phyloP scores from a whole-genome alignment of 2,797 vertebrate species.

The Tangara arthus region DNA sequence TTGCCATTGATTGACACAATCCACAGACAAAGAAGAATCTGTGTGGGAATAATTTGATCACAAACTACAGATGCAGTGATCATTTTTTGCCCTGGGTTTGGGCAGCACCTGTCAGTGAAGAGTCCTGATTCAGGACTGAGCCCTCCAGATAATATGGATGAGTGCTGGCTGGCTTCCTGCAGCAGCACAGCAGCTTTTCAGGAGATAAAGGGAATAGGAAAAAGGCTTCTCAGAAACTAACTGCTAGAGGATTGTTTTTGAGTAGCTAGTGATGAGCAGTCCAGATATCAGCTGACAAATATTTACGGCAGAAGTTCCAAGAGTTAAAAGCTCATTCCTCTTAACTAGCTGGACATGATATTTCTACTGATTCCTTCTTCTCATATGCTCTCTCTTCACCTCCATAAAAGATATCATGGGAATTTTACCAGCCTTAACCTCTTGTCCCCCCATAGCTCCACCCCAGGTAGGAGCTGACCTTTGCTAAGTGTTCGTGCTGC shows the following conservation, averaged over 20 bases:
- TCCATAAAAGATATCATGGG: neutral
- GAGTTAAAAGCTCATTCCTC: slow-evolving; percentile 36
- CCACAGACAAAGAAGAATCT: neutral
- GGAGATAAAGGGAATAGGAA: neutral
- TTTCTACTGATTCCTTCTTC: slow-evolving; percentile 11
- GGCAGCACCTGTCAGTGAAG: neutral
- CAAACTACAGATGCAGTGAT: neutral
- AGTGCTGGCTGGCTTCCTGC: neutral
- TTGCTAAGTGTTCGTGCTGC: slow-evolving; percentile 11
- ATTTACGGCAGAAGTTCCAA: neutral
- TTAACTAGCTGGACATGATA: neutral
- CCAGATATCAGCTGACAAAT: slow-evolving; percentile 15
- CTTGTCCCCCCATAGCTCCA: slow-evolving; percentile 39
- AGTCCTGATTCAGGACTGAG: neutral
- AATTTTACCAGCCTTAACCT: slow-evolving; percentile 53
- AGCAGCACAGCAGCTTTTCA: neutral
- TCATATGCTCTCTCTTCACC: neutral
- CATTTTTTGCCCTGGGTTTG: neutral
- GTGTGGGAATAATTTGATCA: neutral
- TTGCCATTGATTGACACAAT: slow-evolving; percentile 24
- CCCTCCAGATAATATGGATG: neutral
- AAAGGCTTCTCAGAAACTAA: neutral
- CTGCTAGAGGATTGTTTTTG: neutral
- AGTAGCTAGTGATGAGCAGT: neutral
- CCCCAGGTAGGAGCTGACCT: slow-evolving; percentile 45